Conservation (phyloP, 2,888 invertebrate species). For the Perdita meconis region DNA sequence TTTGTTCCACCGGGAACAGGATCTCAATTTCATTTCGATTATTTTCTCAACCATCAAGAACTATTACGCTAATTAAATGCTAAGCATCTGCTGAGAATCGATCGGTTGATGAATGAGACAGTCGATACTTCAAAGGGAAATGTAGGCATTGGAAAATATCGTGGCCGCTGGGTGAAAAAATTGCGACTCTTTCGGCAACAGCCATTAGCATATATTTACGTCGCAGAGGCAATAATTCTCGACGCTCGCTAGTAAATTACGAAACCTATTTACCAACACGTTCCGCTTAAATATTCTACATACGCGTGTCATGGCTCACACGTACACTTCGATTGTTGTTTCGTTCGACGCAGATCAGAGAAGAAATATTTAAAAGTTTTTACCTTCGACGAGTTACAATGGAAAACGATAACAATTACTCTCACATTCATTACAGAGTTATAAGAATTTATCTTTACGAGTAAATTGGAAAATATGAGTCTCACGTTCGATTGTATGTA, state of each 20-base stretch:
- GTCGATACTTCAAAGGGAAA: constrained; percentile 22
- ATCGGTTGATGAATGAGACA: not conserved
- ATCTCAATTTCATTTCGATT: too few species aligned
- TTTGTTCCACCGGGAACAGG: too few species aligned
- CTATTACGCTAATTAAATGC: too few species aligned
- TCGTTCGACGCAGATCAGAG: constrained; percentile 30
- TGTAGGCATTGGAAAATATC: constrained; percentile 2
- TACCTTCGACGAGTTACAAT: not conserved
- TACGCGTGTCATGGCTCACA: constrained; percentile 2
- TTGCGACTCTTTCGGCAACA: constrained; percentile 37
- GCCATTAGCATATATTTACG: constrained; percentile 65
- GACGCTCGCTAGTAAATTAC: constrained; percentile 53
- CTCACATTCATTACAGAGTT: not conserved
- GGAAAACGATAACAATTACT: not conserved
- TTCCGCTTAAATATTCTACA: constrained; percentile 50
- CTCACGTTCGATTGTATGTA: too few species aligned
- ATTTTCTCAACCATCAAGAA: too few species aligned
- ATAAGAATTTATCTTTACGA: too few species aligned
- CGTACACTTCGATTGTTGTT: constrained; percentile 48
- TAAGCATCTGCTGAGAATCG: not conserved
- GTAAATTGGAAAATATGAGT: not conserved
- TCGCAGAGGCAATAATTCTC: constrained; percentile 51
- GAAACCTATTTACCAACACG: constrained; percentile 51
- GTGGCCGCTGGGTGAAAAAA: constrained; percentile 34
- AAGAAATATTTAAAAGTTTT: constrained; percentile 10